Conservation (phyloP, 2,113 vertebrate species). For the Passer montanus region DNA sequence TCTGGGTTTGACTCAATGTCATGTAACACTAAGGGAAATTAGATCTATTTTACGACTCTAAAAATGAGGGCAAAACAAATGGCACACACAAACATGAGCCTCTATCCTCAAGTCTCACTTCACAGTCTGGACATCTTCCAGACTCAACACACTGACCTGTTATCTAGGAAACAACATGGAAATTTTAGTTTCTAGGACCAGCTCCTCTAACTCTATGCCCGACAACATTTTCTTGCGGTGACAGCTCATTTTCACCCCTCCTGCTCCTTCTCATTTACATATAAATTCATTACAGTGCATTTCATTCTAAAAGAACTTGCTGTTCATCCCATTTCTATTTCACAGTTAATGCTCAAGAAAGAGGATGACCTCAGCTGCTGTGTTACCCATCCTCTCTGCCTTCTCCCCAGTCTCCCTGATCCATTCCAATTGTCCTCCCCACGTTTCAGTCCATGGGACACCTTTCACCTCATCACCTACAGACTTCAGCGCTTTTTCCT, state of each 20-base stretch:
- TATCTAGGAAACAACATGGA: not conserved
- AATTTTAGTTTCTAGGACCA: not conserved
- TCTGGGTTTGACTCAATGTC: not conserved
- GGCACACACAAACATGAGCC: not conserved
- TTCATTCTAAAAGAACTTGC: not conserved
- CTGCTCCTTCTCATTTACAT: not conserved
- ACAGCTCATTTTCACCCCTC: not conserved
- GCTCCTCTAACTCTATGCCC: not conserved
- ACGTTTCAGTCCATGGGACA: not conserved
- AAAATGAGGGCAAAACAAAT: constrained; percentile 23
- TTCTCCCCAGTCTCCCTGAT: not conserved
- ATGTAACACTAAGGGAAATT: not conserved
- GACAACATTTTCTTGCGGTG: not conserved
- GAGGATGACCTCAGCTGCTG: not conserved
- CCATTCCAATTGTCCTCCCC: not conserved
- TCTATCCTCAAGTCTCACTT: not conserved
- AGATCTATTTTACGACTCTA: constrained; percentile 1
- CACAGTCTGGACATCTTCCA: not conserved
- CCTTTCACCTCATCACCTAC: not conserved
- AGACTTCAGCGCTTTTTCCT: not conserved
- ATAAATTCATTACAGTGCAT: not conserved
- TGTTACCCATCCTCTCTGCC: not conserved
- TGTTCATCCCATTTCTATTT: not conserved
- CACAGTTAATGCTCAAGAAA: not conserved
- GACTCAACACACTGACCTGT: not conserved